These are phyloP conservation scores for Actinopyga echinites DNA, from an alignment of 53 echinoderm and acorn worm genomes.

Conservation along the genomic window DNA sequence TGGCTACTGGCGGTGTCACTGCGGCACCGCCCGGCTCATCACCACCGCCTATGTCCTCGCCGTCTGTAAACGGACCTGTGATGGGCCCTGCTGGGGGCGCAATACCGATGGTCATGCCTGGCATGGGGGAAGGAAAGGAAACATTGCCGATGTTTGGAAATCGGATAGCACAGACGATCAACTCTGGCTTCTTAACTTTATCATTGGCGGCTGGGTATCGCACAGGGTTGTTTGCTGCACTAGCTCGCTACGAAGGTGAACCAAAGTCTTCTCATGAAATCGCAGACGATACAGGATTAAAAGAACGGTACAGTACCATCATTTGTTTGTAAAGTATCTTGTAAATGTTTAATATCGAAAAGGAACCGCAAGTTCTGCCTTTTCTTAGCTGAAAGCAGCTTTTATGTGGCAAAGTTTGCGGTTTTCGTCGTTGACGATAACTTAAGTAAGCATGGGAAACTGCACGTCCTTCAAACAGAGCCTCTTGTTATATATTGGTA, in stretches of 20 bases:
- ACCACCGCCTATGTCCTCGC: not conserved
- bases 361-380: no score
- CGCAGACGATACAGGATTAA: conserved; percentile 84
- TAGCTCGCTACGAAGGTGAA: conserved; percentile 72
- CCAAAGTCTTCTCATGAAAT: conserved; percentile 96
- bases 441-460: no score
- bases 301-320: conserved; percentile 72
- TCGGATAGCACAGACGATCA: conserved; percentile 88
- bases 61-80: conserved; percentile 37
- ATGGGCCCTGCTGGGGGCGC: conserved; percentile 53
- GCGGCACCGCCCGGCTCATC: not conserved
- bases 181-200: conserved; percentile 75
- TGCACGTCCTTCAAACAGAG: no score
- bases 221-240: conserved; percentile 77
- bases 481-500: no score
- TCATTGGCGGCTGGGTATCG: conserved; percentile 85
- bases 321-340: not conserved
- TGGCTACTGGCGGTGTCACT: conserved; percentile 26
- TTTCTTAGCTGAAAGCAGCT: no score
- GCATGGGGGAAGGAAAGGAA: conserved; percentile 53
- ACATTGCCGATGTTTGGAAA: conserved; percentile 75
- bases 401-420: no score
- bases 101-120: conserved; percentile 40
- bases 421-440: no score
- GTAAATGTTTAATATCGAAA: no score